phyloP scores from a whole-genome alignment of 2,888 invertebrate genomes.

The Acrocera orbiculus region DNA sequence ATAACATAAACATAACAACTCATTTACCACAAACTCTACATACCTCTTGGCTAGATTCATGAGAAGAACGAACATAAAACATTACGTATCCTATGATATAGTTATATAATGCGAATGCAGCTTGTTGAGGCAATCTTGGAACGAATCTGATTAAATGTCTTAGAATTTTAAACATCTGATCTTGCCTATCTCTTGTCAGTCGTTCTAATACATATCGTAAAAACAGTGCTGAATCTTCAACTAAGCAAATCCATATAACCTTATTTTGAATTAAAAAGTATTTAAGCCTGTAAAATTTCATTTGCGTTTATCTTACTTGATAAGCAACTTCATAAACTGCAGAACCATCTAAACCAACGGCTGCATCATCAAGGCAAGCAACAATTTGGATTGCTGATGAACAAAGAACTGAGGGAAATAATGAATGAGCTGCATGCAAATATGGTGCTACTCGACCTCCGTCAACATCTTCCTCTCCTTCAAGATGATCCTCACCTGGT shows the following conservation, averaged over 20 bases:
- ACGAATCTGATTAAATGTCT: constrained; percentile 86
- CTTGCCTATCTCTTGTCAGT: constrained; percentile 81
- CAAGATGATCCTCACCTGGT: constrained; percentile 69
- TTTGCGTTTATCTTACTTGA: constrained; percentile 63
- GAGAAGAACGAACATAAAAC: constrained; percentile 95
- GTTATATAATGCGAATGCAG: constrained; percentile 95
- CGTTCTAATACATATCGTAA: constrained; percentile 90
- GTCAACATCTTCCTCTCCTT: constrained; percentile 57
- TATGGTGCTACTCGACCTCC: constrained; percentile 60
- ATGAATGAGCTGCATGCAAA: constrained; percentile 77
- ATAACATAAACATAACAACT: background rate
- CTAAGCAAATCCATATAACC: constrained; percentile 95
- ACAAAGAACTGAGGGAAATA: constrained; percentile 94
- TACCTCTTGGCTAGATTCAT: constrained; percentile 79
- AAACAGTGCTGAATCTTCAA: constrained; percentile 94
- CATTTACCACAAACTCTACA: background rate
- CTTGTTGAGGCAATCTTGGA: constrained; percentile 85
- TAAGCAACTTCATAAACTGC: constrained; percentile 96
- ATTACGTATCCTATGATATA: constrained; percentile 98
- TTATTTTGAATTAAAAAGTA: constrained; percentile 23
- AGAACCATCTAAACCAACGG: constrained; percentile 82
- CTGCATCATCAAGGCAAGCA: constrained; percentile 85
- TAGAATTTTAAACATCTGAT: constrained; percentile 82
- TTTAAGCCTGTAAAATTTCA: background rate
- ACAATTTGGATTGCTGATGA: constrained; percentile 92